These are phyloP conservation scores for Laticauda colubrina DNA, from an alignment of 2,113 vertebrate species.

Conservation along the genomic window DNA sequence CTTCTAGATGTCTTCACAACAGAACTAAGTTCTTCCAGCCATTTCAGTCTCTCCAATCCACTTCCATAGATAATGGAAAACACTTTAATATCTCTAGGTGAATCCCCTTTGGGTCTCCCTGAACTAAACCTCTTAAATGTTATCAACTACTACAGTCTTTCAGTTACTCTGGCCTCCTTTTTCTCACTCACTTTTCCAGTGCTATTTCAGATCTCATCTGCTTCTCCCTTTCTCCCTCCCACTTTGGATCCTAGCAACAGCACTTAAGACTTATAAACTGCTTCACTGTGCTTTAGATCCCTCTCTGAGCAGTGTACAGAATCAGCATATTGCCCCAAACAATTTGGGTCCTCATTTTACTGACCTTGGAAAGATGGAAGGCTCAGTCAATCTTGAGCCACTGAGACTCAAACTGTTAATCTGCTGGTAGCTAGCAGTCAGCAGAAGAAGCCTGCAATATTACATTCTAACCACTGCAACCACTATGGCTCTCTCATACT, in stretches of 20 bases:
- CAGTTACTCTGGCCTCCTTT: background rate
- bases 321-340: too few species aligned
- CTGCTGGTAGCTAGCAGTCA: too few species aligned
- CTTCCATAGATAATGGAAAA: background rate
- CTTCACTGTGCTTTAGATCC: too few species aligned
- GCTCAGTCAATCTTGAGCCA: too few species aligned
- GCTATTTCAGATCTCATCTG: background rate
- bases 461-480: too few species aligned
- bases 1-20: background rate
- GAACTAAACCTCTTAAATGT: conserved; percentile 2
- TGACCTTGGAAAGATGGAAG: too few species aligned
- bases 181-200: background rate
- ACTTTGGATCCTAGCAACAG: background rate
- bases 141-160: background rate
- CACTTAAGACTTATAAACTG: too few species aligned
- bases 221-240: background rate
- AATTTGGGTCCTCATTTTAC: too few species aligned
- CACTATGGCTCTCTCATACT: background rate
- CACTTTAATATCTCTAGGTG: conserved; percentile 20
- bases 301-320: too few species aligned
- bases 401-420: too few species aligned
- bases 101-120: background rate
- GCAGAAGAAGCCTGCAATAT: too few species aligned
- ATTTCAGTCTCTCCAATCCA: conserved; percentile 1
- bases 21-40: background rate